Base-by-base conservation (phyloP, 2,113 vertebrate species). In the Forbesichthys agassizii region DNA sequence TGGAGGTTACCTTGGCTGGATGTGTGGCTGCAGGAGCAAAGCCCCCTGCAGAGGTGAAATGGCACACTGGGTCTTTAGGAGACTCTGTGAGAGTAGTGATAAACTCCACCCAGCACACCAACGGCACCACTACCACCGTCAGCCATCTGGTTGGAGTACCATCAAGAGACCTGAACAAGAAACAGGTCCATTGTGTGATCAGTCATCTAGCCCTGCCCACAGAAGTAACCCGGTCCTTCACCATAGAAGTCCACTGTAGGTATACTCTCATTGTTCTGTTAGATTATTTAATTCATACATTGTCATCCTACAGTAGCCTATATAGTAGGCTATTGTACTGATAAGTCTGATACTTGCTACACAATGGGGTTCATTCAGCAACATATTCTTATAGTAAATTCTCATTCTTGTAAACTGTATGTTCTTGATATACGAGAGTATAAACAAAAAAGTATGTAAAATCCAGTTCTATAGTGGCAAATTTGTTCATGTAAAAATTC, bases 181-280 rank as follows among this genome's bases (percentile, higher is more conserved):
- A 33, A 3, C 3, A 2, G 9, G 71, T 90, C 27, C 53, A 71
- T 11, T 91, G 90, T 62, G 59, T 85, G 11, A 1, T 90, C 52
- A 76, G 11, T 9, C 68, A 62, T 54, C 1, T 36, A 3, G 75
- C 67, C 0, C 49, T 68, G n/a, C 3, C 1, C 0, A 4, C 53
- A 27, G 53, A 66, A 2, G 0, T 66, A 3, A 53, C 5, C 9
- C 11, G 66, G 33, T 0, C 68, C 11, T 79, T 76, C 79, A 62
- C 1, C 10, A 48, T 89, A 13, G 65, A 77, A 18, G 48, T 91
- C 8, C 33, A 83, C 60, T 91, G 89, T 92, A 3, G 36, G 36
- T 42, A 42, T 42, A 42, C 36, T 42, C 36, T 5, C 36, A 42
- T 42, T 42, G 4, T 7, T 42, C 7, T 42, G 36, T 42, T 42